These are phyloP conservation scores for Thaumetopoea pityocampa DNA, from an alignment of 1,140 invertebrate species.

Conservation along the genomic window DNA sequence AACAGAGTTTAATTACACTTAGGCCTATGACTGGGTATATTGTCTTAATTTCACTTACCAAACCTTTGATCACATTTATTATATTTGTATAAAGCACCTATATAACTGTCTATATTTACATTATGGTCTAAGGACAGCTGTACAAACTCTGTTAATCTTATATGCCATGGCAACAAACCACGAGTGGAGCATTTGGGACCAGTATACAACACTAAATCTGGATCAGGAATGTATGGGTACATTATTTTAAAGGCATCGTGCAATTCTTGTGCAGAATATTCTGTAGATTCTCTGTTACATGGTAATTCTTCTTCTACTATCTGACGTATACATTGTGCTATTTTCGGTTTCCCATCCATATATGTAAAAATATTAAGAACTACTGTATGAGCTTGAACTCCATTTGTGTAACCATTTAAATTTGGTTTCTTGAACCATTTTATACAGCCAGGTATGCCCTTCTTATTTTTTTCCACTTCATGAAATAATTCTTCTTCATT, in stretches of 20 bases:
- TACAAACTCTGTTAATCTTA: conserved; percentile 82
- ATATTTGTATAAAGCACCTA: conserved; percentile 77
- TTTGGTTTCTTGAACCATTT: conserved; percentile 75
- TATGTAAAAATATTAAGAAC: conserved; percentile 61
- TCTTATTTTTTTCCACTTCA: conserved; percentile 73
- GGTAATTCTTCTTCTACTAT: conserved; percentile 41
- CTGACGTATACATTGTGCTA: conserved; percentile 60
- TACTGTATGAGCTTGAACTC: conserved; percentile 69
- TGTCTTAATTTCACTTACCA: conserved; percentile 76
- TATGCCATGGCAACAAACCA: conserved; percentile 84
- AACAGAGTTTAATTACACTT: conserved; percentile 26
- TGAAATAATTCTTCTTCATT: conserved; percentile 75
- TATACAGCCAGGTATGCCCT: conserved; percentile 73
- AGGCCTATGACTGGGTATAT: conserved; percentile 26
- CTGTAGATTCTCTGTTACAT: conserved; percentile 30
- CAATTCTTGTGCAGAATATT: conserved; percentile 65
- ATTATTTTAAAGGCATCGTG: conserved; percentile 65
- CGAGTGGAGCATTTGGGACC: conserved; percentile 77
- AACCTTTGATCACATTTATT: conserved; percentile 81
- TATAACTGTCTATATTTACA: conserved; percentile 75
- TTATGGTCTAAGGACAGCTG: conserved; percentile 75
- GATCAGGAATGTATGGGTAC: conserved; percentile 78
- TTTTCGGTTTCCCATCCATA: conserved; percentile 76
- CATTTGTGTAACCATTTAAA: conserved; percentile 77
- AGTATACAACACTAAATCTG: conserved; percentile 80